Percentiles rank a stretch among this genome's conserved stretches.
Evolutionary conservation across 1,140 invertebrate species (phyloP).

Genomic region (Luehdorfia chinensis): DNA sequence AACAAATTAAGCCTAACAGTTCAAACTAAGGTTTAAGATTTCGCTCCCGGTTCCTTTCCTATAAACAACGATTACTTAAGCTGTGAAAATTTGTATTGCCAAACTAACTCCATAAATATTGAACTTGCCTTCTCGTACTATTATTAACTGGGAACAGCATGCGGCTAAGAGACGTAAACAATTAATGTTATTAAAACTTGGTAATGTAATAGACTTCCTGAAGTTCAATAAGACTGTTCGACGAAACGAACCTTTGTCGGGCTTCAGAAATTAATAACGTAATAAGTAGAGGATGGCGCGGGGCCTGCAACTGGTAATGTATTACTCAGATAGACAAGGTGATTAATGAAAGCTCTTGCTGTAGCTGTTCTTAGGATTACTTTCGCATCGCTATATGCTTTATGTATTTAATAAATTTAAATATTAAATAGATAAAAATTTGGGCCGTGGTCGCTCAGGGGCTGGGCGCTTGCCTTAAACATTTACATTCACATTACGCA

Average conservation of each 20-base stretch:
- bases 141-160: constrained; percentile 52
- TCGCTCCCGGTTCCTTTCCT: neutral
- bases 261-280: constrained; percentile 67
- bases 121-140: constrained; percentile 42
- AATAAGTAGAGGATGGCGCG: constrained; percentile 58
- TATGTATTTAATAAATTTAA: no score
- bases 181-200: constrained; percentile 71
- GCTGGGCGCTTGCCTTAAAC: no score
- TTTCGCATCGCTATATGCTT: no score
- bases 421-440: no score
- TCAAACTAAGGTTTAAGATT: constrained; percentile 12
- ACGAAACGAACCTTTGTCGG: constrained; percentile 45
- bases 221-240: constrained; percentile 45
- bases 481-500: no score
- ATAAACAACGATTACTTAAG: constrained; percentile 13
- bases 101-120: constrained; percentile 63
- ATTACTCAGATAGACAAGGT: constrained; percentile 60
- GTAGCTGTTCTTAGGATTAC: constrained; percentile 17
- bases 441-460: no score
- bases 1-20: constrained; percentile 7
- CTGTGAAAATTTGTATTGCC: constrained; percentile 37
- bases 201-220: constrained; percentile 40
- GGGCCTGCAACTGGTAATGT: constrained; percentile 61
- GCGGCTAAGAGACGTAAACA: constrained; percentile 58
- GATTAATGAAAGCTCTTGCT: constrained; percentile 58